Conservation (phyloP, 2,797 vertebrate genomes). For the Ispidina picta region DNA sequence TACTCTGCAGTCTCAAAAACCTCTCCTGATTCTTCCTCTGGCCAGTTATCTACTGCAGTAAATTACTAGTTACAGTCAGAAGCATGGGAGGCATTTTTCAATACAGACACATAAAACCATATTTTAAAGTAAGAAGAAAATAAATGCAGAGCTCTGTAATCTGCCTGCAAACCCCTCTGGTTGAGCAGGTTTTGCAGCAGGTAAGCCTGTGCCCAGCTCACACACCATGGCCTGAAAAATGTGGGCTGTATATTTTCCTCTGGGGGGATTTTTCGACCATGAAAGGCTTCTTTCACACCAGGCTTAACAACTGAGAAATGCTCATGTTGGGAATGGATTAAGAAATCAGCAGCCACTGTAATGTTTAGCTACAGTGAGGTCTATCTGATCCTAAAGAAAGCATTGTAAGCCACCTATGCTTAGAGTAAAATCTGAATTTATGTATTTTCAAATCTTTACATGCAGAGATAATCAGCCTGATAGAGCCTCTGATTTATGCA, state of each 20-base stretch:
- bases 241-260: constrained; percentile 26
- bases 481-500: neutral
- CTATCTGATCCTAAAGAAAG: constrained; percentile 45
- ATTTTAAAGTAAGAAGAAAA: neutral
- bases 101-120: neutral
- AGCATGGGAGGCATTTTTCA: constrained; percentile 10
- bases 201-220: neutral
- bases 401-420: constrained; percentile 28
- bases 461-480: constrained; percentile 40
- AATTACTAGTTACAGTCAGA: neutral
- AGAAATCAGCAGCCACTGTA: constrained; percentile 30
- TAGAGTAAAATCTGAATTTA: constrained; percentile 53
- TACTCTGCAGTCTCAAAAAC: neutral
- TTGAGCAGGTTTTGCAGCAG: neutral
- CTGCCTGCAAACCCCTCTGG: neutral
- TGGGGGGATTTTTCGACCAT: neutral
- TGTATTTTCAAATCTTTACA: constrained; percentile 54
- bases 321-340: constrained; percentile 27
- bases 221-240: neutral
- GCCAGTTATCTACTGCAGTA: neutral
- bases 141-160: neutral
- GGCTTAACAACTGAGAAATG: constrained; percentile 6
- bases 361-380: neutral
- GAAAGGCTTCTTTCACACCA: constrained; percentile 54
- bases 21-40: neutral